These are phyloP conservation scores for Ormyrus labotus DNA, from an alignment of 2,888 invertebrate genomes.

Conservation along the genomic window DNA sequence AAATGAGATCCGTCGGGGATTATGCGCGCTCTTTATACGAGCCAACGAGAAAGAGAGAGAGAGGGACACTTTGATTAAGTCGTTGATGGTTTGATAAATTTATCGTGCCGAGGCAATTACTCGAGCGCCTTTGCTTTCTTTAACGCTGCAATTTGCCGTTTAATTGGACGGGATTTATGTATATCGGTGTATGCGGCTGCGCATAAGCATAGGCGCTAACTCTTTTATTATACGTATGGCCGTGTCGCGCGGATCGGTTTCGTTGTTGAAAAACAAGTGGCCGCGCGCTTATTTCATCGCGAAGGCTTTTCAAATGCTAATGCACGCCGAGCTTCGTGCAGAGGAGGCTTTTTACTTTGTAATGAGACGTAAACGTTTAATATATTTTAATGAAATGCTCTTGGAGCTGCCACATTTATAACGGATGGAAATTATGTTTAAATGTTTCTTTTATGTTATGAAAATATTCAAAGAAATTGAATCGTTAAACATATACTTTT, in stretches of 20 bases:
- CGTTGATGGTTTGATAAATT: slow-evolving; percentile 14
- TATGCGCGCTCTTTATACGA: too few species aligned
- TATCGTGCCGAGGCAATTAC: not conserved
- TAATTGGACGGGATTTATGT: slow-evolving; percentile 5
- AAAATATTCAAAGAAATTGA: too few species aligned
- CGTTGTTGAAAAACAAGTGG: not conserved
- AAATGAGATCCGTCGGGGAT: too few species aligned
- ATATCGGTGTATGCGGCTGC: not conserved
- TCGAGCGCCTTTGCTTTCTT: slow-evolving; percentile 1
- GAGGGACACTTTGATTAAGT: not conserved
- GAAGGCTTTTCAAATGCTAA: not conserved
- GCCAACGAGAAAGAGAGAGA: too few species aligned
- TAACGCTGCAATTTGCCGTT: slow-evolving; percentile 5
- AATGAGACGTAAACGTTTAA: too few species aligned
- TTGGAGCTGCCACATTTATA: too few species aligned
- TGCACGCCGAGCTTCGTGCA: too few species aligned
- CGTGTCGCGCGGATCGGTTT: not conserved
- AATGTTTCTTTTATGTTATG: too few species aligned
- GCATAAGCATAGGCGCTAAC: not conserved
- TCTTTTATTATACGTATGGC: not conserved
- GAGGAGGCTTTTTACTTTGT: too few species aligned
- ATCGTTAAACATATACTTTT: too few species aligned
- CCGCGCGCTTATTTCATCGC: not conserved
- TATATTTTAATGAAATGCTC: too few species aligned
- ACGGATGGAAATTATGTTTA: too few species aligned